Conservation (phyloP, 2,797 vertebrate genomes). For the Erethizon dorsatum region DNA sequence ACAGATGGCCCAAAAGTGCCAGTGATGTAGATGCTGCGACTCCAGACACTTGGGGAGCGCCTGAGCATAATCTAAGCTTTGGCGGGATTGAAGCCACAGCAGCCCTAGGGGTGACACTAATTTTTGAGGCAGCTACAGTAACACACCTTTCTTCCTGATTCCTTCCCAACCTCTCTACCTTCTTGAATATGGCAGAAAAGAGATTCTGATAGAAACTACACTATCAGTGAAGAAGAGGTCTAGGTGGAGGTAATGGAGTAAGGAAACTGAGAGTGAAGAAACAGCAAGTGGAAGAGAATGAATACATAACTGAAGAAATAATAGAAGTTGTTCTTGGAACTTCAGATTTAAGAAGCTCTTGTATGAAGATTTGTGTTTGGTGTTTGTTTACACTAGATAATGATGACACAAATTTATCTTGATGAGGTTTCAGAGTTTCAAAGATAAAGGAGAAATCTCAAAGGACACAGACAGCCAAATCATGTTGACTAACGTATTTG, state of each 20-base stretch:
- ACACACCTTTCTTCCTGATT: not conserved
- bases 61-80: not conserved
- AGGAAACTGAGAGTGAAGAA: not conserved
- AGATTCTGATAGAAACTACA: not conserved
- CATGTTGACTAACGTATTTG: not conserved
- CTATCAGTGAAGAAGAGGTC: not conserved
- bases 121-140: not conserved
- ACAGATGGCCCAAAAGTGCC: too few species aligned
- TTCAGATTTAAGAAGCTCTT: not conserved
- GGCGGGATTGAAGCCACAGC: fast-evolving
- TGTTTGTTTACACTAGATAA: not conserved
- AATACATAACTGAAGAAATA: not conserved
- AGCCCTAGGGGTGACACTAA: not conserved
- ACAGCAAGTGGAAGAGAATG: not conserved
- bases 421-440: conserved; percentile 16
- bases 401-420: not conserved
- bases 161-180: not conserved
- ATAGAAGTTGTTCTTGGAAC: not conserved
- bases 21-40: not conserved
- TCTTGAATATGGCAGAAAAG: not conserved
- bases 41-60: not conserved
- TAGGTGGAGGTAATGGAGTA: not conserved
- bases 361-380: not conserved
- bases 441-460: not conserved
- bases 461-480: not conserved